Conservation (phyloP, 2,113 vertebrate genomes). For the Pelmatolapia mariae region DNA sequence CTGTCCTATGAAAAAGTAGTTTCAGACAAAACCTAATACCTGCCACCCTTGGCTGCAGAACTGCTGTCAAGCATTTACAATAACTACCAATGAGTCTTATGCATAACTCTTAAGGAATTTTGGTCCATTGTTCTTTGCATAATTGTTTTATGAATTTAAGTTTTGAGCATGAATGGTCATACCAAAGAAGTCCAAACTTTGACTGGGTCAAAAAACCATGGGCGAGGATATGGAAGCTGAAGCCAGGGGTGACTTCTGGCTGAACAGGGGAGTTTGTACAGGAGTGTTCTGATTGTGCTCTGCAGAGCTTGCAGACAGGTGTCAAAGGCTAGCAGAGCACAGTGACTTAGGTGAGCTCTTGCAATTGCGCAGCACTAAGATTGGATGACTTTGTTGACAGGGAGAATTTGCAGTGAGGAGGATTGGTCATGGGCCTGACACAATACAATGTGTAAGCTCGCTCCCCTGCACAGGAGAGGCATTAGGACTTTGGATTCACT, state of each 20-base stretch:
- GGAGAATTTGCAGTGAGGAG: neutral
- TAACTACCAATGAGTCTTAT: neutral
- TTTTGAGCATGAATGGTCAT: neutral
- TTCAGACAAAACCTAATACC: neutral
- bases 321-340: neutral
- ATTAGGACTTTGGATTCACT: neutral
- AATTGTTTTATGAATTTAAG: neutral
- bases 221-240: neutral
- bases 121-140: neutral
- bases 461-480: neutral
- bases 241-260: neutral
- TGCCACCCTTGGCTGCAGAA: neutral
- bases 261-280: neutral
- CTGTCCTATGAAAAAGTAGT: rapidly evolving
- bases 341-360: neutral
- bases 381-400: neutral
- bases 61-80: neutral
- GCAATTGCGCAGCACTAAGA: neutral
- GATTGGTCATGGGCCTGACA: neutral
- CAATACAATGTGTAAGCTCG: neutral
- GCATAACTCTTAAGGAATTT: neutral
- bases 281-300: neutral
- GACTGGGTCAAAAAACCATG: neutral
- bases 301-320: neutral
- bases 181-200: neutral